phyloP scores from a whole-genome alignment of 2,888 invertebrate genomes.

The Melinaea menophilus region DNA sequence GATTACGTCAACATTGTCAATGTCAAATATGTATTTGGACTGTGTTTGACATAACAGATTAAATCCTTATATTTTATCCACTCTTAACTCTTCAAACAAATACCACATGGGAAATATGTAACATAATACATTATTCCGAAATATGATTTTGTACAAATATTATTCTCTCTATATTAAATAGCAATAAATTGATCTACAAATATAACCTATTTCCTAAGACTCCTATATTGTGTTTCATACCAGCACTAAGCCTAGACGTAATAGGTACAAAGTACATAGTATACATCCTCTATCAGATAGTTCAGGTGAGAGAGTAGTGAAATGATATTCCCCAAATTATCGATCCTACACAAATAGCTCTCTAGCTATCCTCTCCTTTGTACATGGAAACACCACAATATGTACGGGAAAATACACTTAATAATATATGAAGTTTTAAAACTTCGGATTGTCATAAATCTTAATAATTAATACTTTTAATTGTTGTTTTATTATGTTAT shows the following conservation, averaged over 20 bases:
- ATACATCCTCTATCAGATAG: conserved; percentile 16
- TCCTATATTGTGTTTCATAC: not conserved
- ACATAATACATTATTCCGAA: not conserved
- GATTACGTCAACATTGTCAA: too few species aligned
- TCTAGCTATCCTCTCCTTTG: conserved; percentile 26
- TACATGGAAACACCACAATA: conserved; percentile 5
- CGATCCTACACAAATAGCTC: conserved; percentile 50
- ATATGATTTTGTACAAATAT: too few species aligned
- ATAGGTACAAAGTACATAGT: conserved; percentile 10
- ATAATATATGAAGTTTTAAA: too few species aligned
- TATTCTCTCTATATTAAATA: too few species aligned
- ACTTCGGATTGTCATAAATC: too few species aligned
- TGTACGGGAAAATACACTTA: not conserved
- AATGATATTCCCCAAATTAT: conserved; percentile 52
- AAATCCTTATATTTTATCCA: too few species aligned
- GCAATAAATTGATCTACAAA: too few species aligned
- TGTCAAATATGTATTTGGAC: too few species aligned
- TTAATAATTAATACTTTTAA: too few species aligned
- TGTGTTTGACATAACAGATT: too few species aligned
- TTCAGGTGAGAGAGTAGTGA: conserved; percentile 37
- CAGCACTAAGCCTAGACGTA: conserved; percentile 3
- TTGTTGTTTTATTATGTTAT: too few species aligned
- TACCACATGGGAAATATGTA: not conserved
- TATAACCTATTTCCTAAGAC: too few species aligned
- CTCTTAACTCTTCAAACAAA: not conserved